Base-by-base conservation (phyloP, 1,140 invertebrate species). In the Atta cephalotes region DNA sequence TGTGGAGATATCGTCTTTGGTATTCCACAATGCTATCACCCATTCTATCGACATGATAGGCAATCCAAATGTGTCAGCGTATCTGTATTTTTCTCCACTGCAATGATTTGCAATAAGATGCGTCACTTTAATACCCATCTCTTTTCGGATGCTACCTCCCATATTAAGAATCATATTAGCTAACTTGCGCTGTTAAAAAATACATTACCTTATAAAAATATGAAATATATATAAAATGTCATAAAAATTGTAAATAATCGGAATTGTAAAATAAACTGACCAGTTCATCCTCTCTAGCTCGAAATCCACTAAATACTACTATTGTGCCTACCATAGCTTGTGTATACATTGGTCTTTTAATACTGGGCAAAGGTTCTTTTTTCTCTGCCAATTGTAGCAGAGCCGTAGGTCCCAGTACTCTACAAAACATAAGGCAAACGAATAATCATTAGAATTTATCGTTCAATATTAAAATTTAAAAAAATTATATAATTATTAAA, bases 81-180 rank as follows among this genome's bases (percentile, higher is more conserved):
- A 98, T 89, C 96, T 96, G 93, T 96, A 97, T 96, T 99, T 99
- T 91, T 98, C 97, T 85, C 98, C 98, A 62, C 97, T 97, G 91
- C 97, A 97, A 92, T 96, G 96, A 92, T 97, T 98, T 71, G 98
- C 98, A 89, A 99, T 98, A 60, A 99, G 96, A 96, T 99, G 98
- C 68, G 98, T 99, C 81, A 98, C 97, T 93, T 98, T 98, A 25
- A 96, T 96, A 80, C 97, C 97, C 96, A 98, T 97, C 90, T 99
- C 98, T 95, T 98, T 98, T 70, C 98, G 96, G 90, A 99, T 97
- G 92, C 98, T 98, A 21, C 98, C 98, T 87, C 98, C 98, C 98
- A 99, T 99, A 93, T 97, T 97, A 95, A 99, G 98, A 88, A 99
- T 97, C 92, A 98, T 96, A 91, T 97, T 97, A 87, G 98, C 97